These are phyloP conservation scores for Scaptomyza caliginosa DNA, from an alignment of 2,888 invertebrate genomes.

Conservation along the genomic window DNA sequence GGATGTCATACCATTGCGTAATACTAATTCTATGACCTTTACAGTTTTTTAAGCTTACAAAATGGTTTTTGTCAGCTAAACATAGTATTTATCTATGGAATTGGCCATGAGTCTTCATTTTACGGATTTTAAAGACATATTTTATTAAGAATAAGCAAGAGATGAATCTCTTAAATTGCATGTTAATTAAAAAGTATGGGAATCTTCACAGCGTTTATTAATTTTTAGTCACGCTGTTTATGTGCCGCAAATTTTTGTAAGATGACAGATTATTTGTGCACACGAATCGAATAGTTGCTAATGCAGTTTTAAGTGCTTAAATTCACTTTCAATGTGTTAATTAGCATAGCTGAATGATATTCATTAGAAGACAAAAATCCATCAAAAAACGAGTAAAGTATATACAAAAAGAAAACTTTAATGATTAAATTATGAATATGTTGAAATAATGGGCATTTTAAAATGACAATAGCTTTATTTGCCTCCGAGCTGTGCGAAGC, in stretches of 20 bases:
- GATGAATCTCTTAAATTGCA: slow-evolving; percentile 20
- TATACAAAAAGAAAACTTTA: neutral
- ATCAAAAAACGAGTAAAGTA: neutral
- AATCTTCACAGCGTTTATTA: slow-evolving; percentile 26
- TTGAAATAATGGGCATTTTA: neutral
- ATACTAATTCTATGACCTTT: slow-evolving; percentile 47
- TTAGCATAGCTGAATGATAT: slow-evolving; percentile 1
- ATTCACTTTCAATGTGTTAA: neutral
- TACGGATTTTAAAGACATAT: neutral
- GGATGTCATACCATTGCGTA: slow-evolving; percentile 53
- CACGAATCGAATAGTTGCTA: slow-evolving; percentile 15
- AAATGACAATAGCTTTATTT: neutral
- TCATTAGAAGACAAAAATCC: neutral
- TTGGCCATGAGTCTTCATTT: slow-evolving; percentile 2
- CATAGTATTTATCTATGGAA: neutral
- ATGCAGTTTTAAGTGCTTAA: slow-evolving; percentile 16
- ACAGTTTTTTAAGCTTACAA: slow-evolving; percentile 7
- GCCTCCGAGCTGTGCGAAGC: neutral
- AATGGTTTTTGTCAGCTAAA: neutral
- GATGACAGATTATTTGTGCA: slow-evolving; percentile 24
- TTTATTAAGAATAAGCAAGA: neutral
- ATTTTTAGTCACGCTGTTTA: slow-evolving; percentile 47
- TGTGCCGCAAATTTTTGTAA: slow-evolving; percentile 8
- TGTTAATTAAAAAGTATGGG: slow-evolving; percentile 20
- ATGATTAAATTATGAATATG: neutral